Evolutionary conservation across 2,797 vertebrate species (phyloP).

Genomic region (Neostethus bicornis): DNA sequence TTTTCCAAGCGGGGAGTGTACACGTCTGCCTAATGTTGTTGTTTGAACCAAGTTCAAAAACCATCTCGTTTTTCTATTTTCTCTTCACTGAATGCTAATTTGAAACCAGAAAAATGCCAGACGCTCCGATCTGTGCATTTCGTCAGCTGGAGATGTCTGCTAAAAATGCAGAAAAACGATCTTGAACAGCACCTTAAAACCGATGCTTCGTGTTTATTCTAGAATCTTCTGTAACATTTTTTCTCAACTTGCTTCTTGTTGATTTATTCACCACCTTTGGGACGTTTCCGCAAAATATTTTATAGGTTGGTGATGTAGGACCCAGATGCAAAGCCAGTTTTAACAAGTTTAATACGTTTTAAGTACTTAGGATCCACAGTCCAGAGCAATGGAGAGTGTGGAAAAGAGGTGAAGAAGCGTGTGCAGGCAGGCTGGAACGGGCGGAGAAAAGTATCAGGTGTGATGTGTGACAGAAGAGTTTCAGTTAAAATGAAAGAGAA

Average conservation of each 20-base stretch:
- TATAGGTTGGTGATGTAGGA: too few relatives aligned
- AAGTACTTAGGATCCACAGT: too few relatives aligned
- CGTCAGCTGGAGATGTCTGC: conserved; percentile 65
- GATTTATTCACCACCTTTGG: neutral
- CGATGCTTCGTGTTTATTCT: too few relatives aligned
- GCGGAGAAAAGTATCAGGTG: too few relatives aligned
- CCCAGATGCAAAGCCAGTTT: too few relatives aligned
- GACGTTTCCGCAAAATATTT: neutral
- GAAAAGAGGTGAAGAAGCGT: too few relatives aligned
- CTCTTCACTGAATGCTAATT: conserved; percentile 13
- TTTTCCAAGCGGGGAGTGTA: too few relatives aligned
- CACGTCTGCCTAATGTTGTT: neutral
- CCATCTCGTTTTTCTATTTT: conserved; percentile 17
- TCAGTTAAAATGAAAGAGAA: too few relatives aligned
- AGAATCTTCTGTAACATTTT: neutral
- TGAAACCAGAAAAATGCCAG: conserved; percentile 7
- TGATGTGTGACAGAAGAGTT: too few relatives aligned
- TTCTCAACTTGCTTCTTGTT: neutral
- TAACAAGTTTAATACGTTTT: too few relatives aligned
- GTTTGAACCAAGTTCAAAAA: conserved; percentile 8
- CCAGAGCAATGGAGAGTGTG: too few relatives aligned
- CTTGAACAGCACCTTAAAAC: conserved; percentile 59
- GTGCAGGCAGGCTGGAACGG: too few relatives aligned
- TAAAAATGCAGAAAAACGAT: conserved; percentile 57
- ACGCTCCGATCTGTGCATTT: conserved; percentile 40